Conservation (phyloP, 2,888 invertebrate species). For the Drosophila austrosaltans region DNA sequence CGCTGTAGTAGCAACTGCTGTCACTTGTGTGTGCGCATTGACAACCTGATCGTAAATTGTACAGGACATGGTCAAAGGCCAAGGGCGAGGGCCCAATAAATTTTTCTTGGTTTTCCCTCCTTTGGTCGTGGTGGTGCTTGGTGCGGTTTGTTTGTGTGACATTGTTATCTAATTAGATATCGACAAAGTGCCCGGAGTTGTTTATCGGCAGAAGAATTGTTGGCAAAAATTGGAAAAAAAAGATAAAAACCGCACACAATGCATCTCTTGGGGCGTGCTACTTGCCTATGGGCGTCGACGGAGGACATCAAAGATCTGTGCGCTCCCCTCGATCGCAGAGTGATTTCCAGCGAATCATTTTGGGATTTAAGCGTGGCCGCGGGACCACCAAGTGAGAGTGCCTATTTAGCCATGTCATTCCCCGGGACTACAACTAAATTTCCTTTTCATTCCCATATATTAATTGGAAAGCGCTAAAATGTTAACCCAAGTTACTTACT, state of each 20-base stretch:
- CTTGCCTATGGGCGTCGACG: slow-evolving; percentile 29
- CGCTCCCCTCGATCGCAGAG: slow-evolving; percentile 29
- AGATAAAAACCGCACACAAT: slow-evolving; percentile 6
- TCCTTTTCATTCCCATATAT: slow-evolving; percentile 22
- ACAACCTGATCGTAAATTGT: slow-evolving; percentile 74
- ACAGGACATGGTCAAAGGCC: slow-evolving; percentile 41
- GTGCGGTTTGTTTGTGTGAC: slow-evolving; percentile 82
- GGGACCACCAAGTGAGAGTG: slow-evolving; percentile 54
- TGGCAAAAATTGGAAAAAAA: slow-evolving; percentile 37
- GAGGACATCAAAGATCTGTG: slow-evolving; percentile 58
- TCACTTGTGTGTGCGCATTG: slow-evolving; percentile 46
- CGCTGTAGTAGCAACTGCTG: slow-evolving; percentile 58
- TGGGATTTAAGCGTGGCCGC: slow-evolving; percentile 22
- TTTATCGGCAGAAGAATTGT: slow-evolving; percentile 30
- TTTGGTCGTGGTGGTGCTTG: slow-evolving; percentile 22
- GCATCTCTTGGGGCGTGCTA: slow-evolving; percentile 73
- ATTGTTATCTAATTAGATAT: slow-evolving; percentile 82
- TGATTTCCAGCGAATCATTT: slow-evolving; percentile 70
- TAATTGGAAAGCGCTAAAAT: slow-evolving; percentile 73
- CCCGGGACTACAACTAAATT: slow-evolving; percentile 63
- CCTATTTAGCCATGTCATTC: slow-evolving; percentile 57
- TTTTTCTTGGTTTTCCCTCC: slow-evolving; percentile 44
- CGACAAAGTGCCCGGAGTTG: slow-evolving; percentile 57
- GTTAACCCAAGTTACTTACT: slow-evolving; percentile 49
- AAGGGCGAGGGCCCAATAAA: slow-evolving; percentile 65